phyloP scores from a whole-genome alignment of 2,113 vertebrate genomes.

The Charadrius vociferus region DNA sequence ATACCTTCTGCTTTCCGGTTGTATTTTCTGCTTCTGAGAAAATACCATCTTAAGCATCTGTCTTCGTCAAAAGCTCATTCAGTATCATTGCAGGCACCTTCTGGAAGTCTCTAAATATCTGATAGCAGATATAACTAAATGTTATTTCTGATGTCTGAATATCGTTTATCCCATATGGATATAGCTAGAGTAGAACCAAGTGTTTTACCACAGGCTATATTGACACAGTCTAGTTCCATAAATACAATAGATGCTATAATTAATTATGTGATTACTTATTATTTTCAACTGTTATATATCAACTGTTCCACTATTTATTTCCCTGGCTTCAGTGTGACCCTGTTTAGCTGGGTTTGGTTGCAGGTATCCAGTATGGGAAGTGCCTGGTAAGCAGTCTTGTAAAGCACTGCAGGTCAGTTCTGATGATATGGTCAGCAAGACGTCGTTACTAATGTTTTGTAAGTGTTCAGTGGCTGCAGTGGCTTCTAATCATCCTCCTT shows the following conservation, averaged over 20 bases:
- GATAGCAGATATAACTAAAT: background rate
- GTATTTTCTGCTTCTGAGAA: background rate
- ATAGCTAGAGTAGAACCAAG: background rate
- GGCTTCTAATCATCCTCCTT: background rate
- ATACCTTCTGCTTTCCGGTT: background rate
- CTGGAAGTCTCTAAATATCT: background rate
- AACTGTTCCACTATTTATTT: background rate
- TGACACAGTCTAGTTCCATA: background rate
- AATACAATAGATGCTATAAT: background rate
- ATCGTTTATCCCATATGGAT: background rate
- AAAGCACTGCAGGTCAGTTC: background rate
- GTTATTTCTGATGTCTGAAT: background rate
- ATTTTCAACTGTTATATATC: background rate
- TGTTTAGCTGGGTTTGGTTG: background rate
- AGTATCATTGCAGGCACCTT: background rate
- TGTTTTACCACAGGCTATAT: background rate
- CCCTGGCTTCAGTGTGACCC: background rate
- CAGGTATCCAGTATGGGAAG: accelerated
- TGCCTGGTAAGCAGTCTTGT: background rate
- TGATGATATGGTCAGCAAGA: background rate
- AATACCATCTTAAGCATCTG: background rate
- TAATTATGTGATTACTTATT: background rate
- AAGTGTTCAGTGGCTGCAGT: background rate
- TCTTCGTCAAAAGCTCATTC: background rate
- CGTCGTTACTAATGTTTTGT: background rate